phyloP scores from a whole-genome alignment of 2,888 invertebrate species.

The Marronus borbonicus region DNA sequence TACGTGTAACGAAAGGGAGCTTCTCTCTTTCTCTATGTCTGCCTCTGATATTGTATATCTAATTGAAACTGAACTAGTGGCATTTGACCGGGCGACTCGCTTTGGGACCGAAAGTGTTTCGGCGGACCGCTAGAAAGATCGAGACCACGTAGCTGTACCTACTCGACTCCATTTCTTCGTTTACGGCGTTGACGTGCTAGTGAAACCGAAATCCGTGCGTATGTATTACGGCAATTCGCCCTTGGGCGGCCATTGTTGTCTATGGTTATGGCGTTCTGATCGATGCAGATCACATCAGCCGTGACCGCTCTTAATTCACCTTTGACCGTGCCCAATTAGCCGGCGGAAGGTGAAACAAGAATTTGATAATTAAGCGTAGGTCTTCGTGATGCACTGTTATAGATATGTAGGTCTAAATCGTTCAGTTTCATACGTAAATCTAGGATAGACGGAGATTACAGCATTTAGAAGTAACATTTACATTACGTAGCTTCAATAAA shows the following conservation, averaged over 20 bases:
- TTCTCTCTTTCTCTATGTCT: background rate
- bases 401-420: too few relatives aligned
- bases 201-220: constrained; percentile 44
- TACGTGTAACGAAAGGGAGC: constrained; percentile 40
- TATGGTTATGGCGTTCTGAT: constrained; percentile 38
- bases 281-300: constrained; percentile 25
- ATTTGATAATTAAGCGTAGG: background rate
- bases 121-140: constrained; percentile 50
- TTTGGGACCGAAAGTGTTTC: constrained; percentile 48
- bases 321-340: background rate
- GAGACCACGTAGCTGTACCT: constrained; percentile 47
- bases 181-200: constrained; percentile 14
- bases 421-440: too few relatives aligned
- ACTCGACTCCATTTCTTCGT: constrained; percentile 17
- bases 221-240: constrained; percentile 42
- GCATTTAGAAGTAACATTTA: too few relatives aligned
- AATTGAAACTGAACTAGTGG: constrained; percentile 48
- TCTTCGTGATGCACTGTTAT: background rate
- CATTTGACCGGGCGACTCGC: constrained; percentile 37
- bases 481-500: too few relatives aligned
- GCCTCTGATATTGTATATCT: constrained; percentile 10
- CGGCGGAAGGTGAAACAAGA: background rate
- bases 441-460: too few relatives aligned
- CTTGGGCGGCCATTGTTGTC: constrained; percentile 47
- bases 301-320: background rate